Evolutionary conservation across 2,888 invertebrate genomes (phyloP), one percentile per base, ranked within the genome.

Genomic region (Smittia sp.): DNA sequence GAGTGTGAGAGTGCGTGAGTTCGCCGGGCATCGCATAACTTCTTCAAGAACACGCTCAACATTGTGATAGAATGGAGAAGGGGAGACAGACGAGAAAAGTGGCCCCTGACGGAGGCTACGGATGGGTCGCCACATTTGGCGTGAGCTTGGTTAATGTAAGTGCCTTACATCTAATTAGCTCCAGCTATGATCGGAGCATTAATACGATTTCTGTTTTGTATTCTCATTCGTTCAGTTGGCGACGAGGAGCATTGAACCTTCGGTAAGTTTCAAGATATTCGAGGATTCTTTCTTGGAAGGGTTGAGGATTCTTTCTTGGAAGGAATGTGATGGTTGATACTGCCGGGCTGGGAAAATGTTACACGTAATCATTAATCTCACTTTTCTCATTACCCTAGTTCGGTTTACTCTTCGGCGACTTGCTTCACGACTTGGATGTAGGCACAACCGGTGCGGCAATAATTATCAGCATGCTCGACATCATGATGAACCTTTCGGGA

Each of bases 61-160:
- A 32, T 9, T 32, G 32, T 32, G 32, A 32, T 32, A 32, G 9
- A 9, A 32, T 32, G 32, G 32, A 32, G 9, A 32, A 32, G 32
- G 46, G 7, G 38, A 63, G 63, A 22, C 38, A n/a, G 15, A 39
- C 72, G n/a, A 72, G 24, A 58, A 15, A 25, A 22, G 39, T 62
- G 20, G 68, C 68, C 3, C 72, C 72, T 13, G 54, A 54, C 22
- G 93, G 93, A 70, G 93, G 93, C 73, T 94, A 92, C 92, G 94
- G 93, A 74, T 94, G 93, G 93, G 87, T 93, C 84, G 92, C 92
- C 75, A 91, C 92, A 76, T 83, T 93, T 76, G 93, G 93, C 77
- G 91, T 92, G 79, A 90, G 91, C 80, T 84, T 93, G 80, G 90
- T 92, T 78, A 93, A 92, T 84, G 92, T 93, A 83, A 91, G 91